A percentile compares a stretch with the other conserved stretches of the same genome.
Conservation (phyloP, 2,888 invertebrate genomes). For the Rotaria magnacalcarata region DNA sequence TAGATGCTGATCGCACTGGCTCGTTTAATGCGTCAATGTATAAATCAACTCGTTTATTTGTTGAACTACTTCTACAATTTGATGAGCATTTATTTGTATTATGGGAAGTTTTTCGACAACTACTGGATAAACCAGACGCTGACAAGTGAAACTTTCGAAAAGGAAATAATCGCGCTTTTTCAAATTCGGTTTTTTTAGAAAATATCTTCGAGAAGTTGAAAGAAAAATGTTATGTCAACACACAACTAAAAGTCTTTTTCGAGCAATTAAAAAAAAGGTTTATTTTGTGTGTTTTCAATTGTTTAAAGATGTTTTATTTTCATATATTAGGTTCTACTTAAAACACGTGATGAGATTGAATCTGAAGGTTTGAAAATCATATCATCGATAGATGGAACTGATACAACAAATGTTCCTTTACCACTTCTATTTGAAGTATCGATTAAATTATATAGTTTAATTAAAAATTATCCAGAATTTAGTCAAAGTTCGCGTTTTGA, state of each 20-base stretch:
- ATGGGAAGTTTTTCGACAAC: background rate
- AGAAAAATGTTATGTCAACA: background rate
- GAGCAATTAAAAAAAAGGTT: background rate
- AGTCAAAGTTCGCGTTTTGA: background rate
- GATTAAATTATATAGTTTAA: background rate
- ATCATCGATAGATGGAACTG: background rate
- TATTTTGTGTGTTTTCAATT: background rate
- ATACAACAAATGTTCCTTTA: background rate
- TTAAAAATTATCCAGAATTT: background rate
- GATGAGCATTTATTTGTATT: background rate
- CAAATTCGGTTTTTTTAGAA: background rate
- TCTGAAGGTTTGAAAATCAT: background rate
- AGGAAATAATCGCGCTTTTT: background rate
- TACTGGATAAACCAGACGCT: background rate
- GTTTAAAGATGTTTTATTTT: background rate
- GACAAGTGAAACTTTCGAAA: background rate
- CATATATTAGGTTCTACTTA: background rate
- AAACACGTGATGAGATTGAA: background rate
- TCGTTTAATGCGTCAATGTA: constrained; percentile 14
- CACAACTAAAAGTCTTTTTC: background rate
- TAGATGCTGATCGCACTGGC: background rate
- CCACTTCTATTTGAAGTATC: constrained; percentile 2
- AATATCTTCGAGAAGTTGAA: constrained; percentile 17
- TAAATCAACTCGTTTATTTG: constrained; percentile 11
- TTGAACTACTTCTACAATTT: background rate